Conservation (phyloP, 2,888 invertebrate genomes). For the Drosophila vallismaia region DNA sequence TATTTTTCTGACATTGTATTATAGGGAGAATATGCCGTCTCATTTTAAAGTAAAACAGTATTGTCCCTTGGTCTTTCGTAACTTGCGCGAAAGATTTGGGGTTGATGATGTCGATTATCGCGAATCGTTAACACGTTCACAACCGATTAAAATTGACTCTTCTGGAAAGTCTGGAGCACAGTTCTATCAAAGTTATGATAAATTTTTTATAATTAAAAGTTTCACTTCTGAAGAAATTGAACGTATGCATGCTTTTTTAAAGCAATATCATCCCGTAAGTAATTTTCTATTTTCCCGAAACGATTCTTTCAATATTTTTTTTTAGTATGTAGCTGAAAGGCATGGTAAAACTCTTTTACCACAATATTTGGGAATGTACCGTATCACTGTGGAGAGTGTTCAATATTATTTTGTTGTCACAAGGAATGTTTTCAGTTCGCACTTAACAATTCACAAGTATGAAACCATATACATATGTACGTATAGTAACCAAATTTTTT, state of each 20-base stretch:
- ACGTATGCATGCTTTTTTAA: constrained; percentile 98
- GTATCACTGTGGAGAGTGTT: constrained; percentile 98
- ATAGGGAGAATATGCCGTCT: constrained; percentile 99
- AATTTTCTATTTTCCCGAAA: neutral
- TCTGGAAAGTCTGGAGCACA: constrained; percentile 97
- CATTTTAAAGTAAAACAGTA: constrained; percentile 99
- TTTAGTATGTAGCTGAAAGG: constrained; percentile 97
- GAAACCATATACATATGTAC: constrained; percentile 32
- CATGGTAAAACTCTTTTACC: constrained; percentile 99
- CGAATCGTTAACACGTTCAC: constrained; percentile 94
- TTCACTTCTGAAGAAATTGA: constrained; percentile 99
- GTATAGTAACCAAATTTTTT: constrained; percentile 28
- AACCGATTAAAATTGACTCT: constrained; percentile 93
- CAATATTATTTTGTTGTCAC: constrained; percentile 99
- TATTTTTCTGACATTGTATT: neutral
- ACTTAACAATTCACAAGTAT: constrained; percentile 94
- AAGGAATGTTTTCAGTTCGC: constrained; percentile 97
- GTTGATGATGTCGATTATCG: constrained; percentile 98
- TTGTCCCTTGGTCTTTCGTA: constrained; percentile 98
- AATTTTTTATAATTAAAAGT: constrained; percentile 97
- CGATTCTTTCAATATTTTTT: neutral
- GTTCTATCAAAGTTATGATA: constrained; percentile 97
- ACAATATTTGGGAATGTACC: constrained; percentile 99
- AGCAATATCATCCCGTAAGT: constrained; percentile 98
- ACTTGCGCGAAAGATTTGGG: constrained; percentile 98